phyloP scores from a whole-genome alignment of 2,888 invertebrate species.

The Autographa pulchrina region DNA sequence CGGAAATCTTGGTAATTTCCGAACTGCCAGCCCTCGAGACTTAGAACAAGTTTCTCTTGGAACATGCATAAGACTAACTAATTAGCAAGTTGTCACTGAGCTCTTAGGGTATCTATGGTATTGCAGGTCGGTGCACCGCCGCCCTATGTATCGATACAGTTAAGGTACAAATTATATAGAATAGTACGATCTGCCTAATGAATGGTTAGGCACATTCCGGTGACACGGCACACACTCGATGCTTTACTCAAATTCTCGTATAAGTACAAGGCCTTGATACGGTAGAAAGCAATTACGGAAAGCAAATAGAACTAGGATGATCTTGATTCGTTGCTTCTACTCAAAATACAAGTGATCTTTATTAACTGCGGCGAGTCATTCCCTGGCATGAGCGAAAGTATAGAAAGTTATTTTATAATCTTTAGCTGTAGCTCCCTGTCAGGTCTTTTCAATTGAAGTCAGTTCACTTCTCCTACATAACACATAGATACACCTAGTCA shows the following conservation, averaged over 20 bases:
- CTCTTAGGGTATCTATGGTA: slow-evolving; percentile 9
- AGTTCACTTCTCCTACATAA: slow-evolving; percentile 9
- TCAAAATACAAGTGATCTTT: background rate
- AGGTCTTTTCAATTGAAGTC: slow-evolving; percentile 16
- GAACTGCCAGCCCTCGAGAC: slow-evolving; percentile 20
- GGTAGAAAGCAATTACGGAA: too few relatives aligned
- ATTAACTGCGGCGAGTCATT: background rate
- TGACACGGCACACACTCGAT: background rate
- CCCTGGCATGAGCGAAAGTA: background rate
- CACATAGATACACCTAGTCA: slow-evolving; percentile 15
- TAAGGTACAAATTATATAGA: background rate
- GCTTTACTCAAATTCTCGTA: background rate
- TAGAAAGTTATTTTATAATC: background rate
- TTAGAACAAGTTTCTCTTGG: slow-evolving; percentile 18
- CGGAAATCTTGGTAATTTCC: slow-evolving; percentile 36
- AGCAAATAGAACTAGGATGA: too few relatives aligned
- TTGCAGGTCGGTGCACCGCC: background rate
- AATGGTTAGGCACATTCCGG: background rate
- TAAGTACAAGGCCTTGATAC: too few relatives aligned
- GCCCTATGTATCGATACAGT: background rate
- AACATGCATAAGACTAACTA: slow-evolving; percentile 42
- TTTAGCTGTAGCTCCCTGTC: background rate
- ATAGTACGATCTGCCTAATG: background rate
- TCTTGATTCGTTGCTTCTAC: too few relatives aligned
- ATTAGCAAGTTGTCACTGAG: slow-evolving; percentile 50